Evolutionary conservation across 2,797 vertebrate genomes (phyloP).

Genomic region (Paedocypris micromegethes): DNA sequence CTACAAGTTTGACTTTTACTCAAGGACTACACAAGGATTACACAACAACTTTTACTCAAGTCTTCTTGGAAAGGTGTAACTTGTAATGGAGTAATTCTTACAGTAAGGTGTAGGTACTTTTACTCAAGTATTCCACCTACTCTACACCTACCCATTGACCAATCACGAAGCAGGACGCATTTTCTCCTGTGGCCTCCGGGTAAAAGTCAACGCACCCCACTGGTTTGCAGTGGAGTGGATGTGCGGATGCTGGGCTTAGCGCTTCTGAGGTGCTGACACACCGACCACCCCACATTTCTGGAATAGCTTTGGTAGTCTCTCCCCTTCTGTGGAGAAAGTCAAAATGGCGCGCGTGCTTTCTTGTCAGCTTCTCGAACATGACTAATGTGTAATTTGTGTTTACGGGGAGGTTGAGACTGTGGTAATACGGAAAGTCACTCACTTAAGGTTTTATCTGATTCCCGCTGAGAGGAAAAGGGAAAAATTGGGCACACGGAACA

Average conservation of each 20-base stretch:
- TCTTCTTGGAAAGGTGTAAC: too few species aligned
- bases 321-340: conserved; percentile 31
- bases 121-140: too few species aligned
- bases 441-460: conserved; percentile 33
- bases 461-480: conserved; percentile 8
- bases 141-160: too few species aligned
- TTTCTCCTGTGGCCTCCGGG: too few species aligned
- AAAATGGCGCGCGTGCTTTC: conserved; percentile 27
- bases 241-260: conserved; percentile 2
- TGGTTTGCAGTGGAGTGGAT: background rate
- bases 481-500: conserved; percentile 45
- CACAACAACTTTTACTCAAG: too few species aligned
- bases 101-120: too few species aligned
- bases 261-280: conserved; percentile 22
- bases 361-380: conserved; percentile 25
- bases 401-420: conserved; percentile 18
- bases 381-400: conserved; percentile 40
- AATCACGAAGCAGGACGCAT: too few species aligned
- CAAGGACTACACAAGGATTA: too few species aligned
- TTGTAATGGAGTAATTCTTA: too few species aligned
- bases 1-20: too few species aligned
- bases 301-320: conserved; percentile 24
- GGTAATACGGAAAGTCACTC: conserved; percentile 36
- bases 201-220: too few species aligned
- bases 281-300: conserved; percentile 28